Evolutionary conservation across 2,888 invertebrate species (phyloP).

Genomic region (Cryptosula pallasiana): DNA sequence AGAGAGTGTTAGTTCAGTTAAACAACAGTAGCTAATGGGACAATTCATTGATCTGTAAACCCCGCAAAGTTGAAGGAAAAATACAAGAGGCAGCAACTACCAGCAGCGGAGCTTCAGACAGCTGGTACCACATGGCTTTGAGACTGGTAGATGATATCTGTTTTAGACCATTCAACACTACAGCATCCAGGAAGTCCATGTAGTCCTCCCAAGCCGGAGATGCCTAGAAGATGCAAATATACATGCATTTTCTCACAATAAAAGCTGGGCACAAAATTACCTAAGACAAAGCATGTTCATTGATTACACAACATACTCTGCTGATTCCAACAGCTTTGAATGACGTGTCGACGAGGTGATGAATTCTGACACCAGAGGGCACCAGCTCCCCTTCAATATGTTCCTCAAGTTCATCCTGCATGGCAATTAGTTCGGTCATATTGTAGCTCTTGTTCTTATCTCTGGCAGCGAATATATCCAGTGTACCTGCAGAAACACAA

Average conservation of each 20-base stretch:
- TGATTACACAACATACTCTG: not conserved
- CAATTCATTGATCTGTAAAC: too few species aligned
- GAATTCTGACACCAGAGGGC: constrained; percentile 33
- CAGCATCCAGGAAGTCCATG: constrained; percentile 50
- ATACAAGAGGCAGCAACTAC: not conserved
- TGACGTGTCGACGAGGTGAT: constrained; percentile 39
- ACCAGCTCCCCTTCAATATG: constrained; percentile 15
- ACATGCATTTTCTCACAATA: too few species aligned
- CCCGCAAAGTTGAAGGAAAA: too few species aligned
- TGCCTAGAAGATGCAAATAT: constrained; percentile 40
- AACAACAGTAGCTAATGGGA: too few species aligned
- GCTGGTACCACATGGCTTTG: constrained; percentile 46
- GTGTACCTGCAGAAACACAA: constrained; percentile 27
- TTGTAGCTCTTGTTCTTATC: constrained; percentile 38
- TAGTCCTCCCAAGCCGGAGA: constrained; percentile 53
- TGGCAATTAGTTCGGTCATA: constrained; percentile 43
- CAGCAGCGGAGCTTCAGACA: constrained; percentile 42
- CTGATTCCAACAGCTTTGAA: constrained; percentile 36
- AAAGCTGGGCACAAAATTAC: too few species aligned
- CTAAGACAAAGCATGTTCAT: too few species aligned
- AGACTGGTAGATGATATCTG: constrained; percentile 46
- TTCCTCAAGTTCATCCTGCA: constrained; percentile 37
- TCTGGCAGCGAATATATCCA: constrained; percentile 45
- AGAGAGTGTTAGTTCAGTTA: too few species aligned
- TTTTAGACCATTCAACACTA: constrained; percentile 51